phyloP scores from a whole-genome alignment of 2,797 vertebrate species.

The Tarsius wallacei region DNA sequence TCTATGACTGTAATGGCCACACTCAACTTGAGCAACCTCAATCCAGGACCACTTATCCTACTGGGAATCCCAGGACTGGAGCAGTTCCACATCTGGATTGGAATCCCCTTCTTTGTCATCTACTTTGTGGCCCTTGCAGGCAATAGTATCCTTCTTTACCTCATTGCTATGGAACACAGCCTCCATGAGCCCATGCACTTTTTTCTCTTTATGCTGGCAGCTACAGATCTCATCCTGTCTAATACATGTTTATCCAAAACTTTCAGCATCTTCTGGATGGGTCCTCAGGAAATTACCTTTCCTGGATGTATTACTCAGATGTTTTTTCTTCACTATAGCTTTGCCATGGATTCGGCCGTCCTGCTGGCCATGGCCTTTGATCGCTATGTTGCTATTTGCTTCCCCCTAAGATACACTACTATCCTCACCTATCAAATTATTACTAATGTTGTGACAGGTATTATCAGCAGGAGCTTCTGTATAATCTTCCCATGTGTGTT shows the following conservation, averaged over 20 bases:
- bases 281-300: constrained; percentile 78
- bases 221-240: constrained; percentile 66
- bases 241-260: constrained; percentile 64
- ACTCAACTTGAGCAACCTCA: constrained; percentile 64
- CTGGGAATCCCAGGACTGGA: constrained; percentile 71
- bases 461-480: constrained; percentile 65
- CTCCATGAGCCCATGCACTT: constrained; percentile 77
- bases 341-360: constrained; percentile 73
- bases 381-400: constrained; percentile 78
- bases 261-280: constrained; percentile 70
- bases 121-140: constrained; percentile 40
- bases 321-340: constrained; percentile 78
- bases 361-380: constrained; percentile 81
- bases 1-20: not conserved
- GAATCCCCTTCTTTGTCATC: constrained; percentile 56
- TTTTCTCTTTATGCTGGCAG: constrained; percentile 69
- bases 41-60: constrained; percentile 39
- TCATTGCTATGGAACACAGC: constrained; percentile 28
- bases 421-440: constrained; percentile 20
- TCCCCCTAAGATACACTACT: constrained; percentile 46
- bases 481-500: constrained; percentile 71
- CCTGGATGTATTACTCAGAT: constrained; percentile 88
- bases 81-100: constrained; percentile 32
- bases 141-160: constrained; percentile 69
- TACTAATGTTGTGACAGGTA: constrained; percentile 29